Base-by-base conservation (phyloP, 2,797 vertebrate species). In the Tarsius wallacei region DNA sequence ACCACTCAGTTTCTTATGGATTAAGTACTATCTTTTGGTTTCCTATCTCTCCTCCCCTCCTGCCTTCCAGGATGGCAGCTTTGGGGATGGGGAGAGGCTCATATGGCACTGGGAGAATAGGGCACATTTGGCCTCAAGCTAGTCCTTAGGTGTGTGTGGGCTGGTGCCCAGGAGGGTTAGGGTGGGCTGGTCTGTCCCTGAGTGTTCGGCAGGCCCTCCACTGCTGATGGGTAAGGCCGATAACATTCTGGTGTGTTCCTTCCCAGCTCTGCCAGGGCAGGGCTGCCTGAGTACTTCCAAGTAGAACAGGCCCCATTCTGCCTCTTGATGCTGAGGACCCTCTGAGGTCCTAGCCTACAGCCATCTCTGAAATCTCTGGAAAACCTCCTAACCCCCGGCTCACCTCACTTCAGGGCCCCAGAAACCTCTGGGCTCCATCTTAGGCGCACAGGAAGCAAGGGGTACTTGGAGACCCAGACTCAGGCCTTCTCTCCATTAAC, bases 221-320 rank as follows among this genome's bases (percentile, higher is more conserved):
- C 7, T 31, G 68, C 36, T 4, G 0, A 31, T 61, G 33, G 22
- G 14, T 2, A 0, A 12, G 16, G 13, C 53, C 33, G 66, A 26
- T 22, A 68, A 15, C 17, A 1, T 53, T 64, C 86, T 61, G 51
- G 64, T 22, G 31, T 26, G 2, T 77, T 78, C 76, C 53, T 68
- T 82, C 24, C 85, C 24, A 19, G 12, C 28, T 94, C n/a, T 10
- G 1, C 33, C 11, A 9, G 14, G 14, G n/a, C 66, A 51, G 15
- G 15, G 31, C 1, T 0, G 0, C 47, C 42, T 13, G 87, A 42
- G 12, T 5, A 19, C 15, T 66, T 57, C 57, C 15, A 1, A 2
- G 10, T 33, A 33, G 13, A 87, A 28, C 11, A 68, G 17, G 66
- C 36, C 9, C 53, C 24, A 6, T 70, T 84, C 64, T 81, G 42